Base-by-base conservation (phyloP, 2,888 invertebrate species). In the Hirtodrosophila confusa region DNA sequence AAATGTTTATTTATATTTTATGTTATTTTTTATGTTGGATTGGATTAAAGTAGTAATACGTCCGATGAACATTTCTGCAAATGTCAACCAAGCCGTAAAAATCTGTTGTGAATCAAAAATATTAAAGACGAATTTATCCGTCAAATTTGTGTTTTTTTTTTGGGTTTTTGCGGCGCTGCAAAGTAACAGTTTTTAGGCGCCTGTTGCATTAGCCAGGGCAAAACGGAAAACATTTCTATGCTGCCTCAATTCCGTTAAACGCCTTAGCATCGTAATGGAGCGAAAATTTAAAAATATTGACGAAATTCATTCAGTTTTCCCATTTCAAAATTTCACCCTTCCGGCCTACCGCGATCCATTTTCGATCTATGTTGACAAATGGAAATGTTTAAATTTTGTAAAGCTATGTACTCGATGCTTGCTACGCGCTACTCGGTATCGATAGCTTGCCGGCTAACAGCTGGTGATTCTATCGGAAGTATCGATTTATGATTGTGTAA, bases 401-500 rank as follows among this genome's bases (percentile, higher is more conserved):
- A 27, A 27, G 27, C 27, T 11, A 12, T 11, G 35, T 54, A 37
- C 43, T 60, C 29, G 29, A 60, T 58, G 9, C 4, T 10, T 2
- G 3, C 6, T 23, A 5, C 3, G 40, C 29, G 50, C 44, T 51
- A 47, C 9, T 17, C 3, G 8, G 8, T 33, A 61, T 41, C 61
- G 61, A 60, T 61, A 12, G 3, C 8, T 40, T 24, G 24, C 39
- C 36, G 60, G 45, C 41, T 6, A 39, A 51, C 76, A 71, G 72
- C 44, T 75, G 54, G 11, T 23, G 2, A 0, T 3, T 3, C 2
- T 2, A 12, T 36, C 36, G 10, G 12, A 31, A 6, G 11, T 60
- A 61, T 73, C 74, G 69, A 57, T 62, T 39, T 11, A 31, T 76
- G 72, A 72, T 73, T 73, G 73, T 76, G 48, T 73, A 73, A 73